These are phyloP conservation scores for Botia kubotai DNA, from an alignment of 2,797 vertebrate genomes.

Conservation along the genomic window DNA sequence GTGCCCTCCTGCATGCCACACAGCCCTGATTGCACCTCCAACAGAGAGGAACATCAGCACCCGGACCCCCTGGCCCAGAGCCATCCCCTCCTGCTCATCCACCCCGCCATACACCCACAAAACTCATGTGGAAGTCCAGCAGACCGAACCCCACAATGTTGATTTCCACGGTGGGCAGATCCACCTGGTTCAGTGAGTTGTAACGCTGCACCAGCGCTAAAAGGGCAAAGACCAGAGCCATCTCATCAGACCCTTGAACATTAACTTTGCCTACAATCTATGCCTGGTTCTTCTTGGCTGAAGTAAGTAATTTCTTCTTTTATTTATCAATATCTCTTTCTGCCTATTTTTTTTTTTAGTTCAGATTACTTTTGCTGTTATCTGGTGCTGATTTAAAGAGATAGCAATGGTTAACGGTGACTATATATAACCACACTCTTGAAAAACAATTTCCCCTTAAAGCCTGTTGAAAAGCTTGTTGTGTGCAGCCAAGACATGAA, in stretches of 20 bases:
- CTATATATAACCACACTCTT: background rate
- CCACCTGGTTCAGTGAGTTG: conserved; percentile 72
- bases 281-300: background rate
- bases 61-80: conserved; percentile 69
- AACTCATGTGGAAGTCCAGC: conserved; percentile 66
- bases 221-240: background rate
- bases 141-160: conserved; percentile 81
- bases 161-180: conserved; percentile 77
- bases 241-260: conserved; percentile 15
- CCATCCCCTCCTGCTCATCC: conserved; percentile 71
- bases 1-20: conserved; percentile 87
- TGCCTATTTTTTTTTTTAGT: no score
- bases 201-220: conserved; percentile 75
- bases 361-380: no score
- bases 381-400: background rate
- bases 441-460: background rate
- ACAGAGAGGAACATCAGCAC: conserved; percentile 81
- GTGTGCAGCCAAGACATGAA: background rate
- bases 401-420: background rate
- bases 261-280: background rate
- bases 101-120: conserved; percentile 76
- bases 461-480: background rate
- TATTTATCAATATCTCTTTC: no score
- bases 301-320: no score
- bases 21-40: conserved; percentile 66